phyloP scores from a whole-genome alignment of 2,888 invertebrate genomes.

The Rambutsinella grinnellia region DNA sequence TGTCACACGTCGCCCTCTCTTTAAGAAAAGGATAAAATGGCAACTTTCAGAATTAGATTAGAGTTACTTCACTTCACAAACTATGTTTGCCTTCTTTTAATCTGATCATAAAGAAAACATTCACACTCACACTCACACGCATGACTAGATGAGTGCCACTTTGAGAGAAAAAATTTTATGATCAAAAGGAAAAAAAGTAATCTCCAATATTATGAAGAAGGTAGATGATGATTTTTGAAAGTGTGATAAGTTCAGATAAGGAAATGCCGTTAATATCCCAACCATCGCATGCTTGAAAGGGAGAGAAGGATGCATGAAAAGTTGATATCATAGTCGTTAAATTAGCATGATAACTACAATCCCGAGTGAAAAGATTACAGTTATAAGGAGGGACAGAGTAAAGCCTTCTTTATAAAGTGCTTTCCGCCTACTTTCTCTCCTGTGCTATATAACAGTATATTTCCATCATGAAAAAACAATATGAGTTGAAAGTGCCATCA shows the following conservation, averaged over 20 bases:
- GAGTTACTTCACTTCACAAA: neutral
- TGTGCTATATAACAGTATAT: constrained; percentile 2
- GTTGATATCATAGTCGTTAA: constrained; percentile 53
- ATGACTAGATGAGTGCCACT: constrained; percentile 5
- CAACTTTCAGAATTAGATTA: neutral
- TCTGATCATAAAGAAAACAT: constrained; percentile 35
- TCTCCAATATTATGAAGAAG: constrained; percentile 44
- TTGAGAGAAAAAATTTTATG: constrained; percentile 37
- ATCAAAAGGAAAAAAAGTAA: constrained; percentile 44
- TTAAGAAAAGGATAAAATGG: neutral
- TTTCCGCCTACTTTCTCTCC: constrained; percentile 9
- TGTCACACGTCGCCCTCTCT: neutral
- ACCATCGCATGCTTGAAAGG: constrained; percentile 12
- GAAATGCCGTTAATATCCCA: constrained; percentile 12
- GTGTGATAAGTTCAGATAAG: constrained; percentile 42
- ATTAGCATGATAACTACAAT: constrained; percentile 56
- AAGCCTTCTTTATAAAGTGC: constrained; percentile 32
- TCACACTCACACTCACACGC: no score
- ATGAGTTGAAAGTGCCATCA: no score
- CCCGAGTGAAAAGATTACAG: constrained; percentile 52
- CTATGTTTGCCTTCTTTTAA: constrained; percentile 11
- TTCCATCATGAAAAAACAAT: no score
- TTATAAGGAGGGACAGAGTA: constrained; percentile 43
- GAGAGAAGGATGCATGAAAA: constrained; percentile 22
- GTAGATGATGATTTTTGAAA: constrained; percentile 46